These are phyloP conservation scores for Cinara cedri DNA, from an alignment of 2,888 invertebrate genomes.

Conservation along the genomic window DNA sequence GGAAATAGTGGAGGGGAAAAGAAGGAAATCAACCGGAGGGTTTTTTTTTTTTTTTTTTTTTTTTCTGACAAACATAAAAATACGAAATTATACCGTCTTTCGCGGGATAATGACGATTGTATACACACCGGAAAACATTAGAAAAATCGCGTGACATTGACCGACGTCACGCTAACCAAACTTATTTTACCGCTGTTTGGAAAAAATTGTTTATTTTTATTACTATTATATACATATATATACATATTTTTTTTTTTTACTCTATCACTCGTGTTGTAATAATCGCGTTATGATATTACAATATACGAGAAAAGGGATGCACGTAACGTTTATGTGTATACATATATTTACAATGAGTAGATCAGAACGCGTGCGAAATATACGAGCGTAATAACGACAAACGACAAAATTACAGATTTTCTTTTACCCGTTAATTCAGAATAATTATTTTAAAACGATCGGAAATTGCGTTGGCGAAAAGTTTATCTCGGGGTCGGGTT, in stretches of 20 bases:
- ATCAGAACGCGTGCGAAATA: too few relatives aligned
- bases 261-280: background rate
- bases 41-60: conserved; percentile 12
- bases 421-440: too few relatives aligned
- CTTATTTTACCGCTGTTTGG: background rate
- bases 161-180: conserved; percentile 33
- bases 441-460: too few relatives aligned
- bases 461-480: too few relatives aligned
- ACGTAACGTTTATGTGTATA: too few relatives aligned
- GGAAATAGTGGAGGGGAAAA: background rate
- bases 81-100: conserved; percentile 8
- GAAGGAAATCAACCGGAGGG: background rate
- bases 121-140: conserved; percentile 8
- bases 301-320: background rate
- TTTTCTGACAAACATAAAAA: background rate
- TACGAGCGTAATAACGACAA: too few relatives aligned
- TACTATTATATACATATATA: too few relatives aligned
- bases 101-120: conserved; percentile 32
- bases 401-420: too few relatives aligned
- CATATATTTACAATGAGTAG: too few relatives aligned
- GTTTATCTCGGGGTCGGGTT: too few relatives aligned
- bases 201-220: background rate
- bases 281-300: background rate
- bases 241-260: background rate
- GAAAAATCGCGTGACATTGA: conserved; percentile 41